Conservation (phyloP, 2,113 vertebrate species). For the Gymnogyps californianus region DNA sequence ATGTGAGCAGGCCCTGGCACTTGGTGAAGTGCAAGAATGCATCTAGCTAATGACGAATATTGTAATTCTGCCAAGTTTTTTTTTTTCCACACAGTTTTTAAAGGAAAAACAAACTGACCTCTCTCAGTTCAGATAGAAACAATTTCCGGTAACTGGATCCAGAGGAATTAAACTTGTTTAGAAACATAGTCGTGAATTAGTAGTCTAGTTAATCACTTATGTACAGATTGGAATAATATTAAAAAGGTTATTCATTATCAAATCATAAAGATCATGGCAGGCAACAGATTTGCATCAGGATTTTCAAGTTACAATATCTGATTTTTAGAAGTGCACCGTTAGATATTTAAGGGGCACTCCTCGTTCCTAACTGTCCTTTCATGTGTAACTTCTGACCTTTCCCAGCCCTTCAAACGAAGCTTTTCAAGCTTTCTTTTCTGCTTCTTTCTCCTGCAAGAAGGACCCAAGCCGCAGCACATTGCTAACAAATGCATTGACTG, state of each 20-base stretch:
- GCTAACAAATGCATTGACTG: not conserved
- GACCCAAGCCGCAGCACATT: rapidly evolving
- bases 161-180: not conserved
- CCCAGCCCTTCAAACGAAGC: not conserved
- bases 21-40: not conserved
- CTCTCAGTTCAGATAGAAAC: not conserved
- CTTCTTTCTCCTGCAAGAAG: not conserved
- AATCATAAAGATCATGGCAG: not conserved
- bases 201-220: not conserved
- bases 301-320: not conserved
- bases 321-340: not conserved
- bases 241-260: not conserved
- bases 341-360: not conserved
- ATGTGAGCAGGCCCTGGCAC: not conserved
- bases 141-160: not conserved
- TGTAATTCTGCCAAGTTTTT: not conserved
- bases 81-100: not conserved
- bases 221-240: not conserved
- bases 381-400: not conserved
- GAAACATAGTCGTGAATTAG: not conserved
- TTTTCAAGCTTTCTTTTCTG: not conserved
- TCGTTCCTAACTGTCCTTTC: not conserved
- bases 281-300: not conserved
- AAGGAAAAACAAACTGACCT: not conserved
- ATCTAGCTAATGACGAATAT: not conserved